phyloP scores from a whole-genome alignment of 2,113 vertebrate species.

The Ascaphus truei region DNA sequence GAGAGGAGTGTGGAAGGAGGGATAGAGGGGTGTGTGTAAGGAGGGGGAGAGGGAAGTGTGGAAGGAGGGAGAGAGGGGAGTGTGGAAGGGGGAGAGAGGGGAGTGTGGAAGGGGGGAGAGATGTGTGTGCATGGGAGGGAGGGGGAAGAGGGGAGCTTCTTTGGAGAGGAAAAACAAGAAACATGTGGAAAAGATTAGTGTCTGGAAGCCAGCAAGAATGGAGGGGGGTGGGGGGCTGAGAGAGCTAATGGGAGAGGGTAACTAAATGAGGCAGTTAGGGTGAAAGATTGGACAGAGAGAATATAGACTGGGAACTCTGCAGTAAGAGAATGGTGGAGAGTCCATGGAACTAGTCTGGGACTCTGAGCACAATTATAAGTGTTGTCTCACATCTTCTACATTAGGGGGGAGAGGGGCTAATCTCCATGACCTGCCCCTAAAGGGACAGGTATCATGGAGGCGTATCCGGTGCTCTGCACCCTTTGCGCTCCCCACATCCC shows the following conservation, averaged over 20 bases:
- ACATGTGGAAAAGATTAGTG: constrained; percentile 31
- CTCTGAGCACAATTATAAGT: no score
- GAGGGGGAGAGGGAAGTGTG: constrained; percentile 18
- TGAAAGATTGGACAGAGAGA: no score
- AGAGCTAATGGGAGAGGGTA: neutral
- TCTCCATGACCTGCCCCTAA: no score
- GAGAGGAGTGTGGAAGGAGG: constrained; percentile 32
- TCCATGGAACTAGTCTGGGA: no score
- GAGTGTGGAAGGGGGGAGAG: constrained; percentile 31
- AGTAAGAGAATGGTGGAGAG: no score
- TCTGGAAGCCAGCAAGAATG: constrained; percentile 2
- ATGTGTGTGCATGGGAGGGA: constrained; percentile 12
- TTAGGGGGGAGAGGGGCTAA: no score
- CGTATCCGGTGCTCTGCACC: no score
- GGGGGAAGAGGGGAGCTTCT: constrained; percentile 16
- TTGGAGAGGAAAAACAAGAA: constrained; percentile 11
- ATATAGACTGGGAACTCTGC: no score
- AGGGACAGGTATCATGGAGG: no score
- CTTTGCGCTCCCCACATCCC: no score
- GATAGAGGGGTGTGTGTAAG: constrained; percentile 19
- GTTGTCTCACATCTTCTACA: no score
- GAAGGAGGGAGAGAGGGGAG: constrained; percentile 30
- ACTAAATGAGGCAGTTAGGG: no score
- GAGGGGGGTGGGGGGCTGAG: neutral
- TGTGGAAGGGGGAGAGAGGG: constrained; percentile 3